phyloP scores from a whole-genome alignment of 1,140 invertebrate genomes.

The Aphelenchoides besseyi region DNA sequence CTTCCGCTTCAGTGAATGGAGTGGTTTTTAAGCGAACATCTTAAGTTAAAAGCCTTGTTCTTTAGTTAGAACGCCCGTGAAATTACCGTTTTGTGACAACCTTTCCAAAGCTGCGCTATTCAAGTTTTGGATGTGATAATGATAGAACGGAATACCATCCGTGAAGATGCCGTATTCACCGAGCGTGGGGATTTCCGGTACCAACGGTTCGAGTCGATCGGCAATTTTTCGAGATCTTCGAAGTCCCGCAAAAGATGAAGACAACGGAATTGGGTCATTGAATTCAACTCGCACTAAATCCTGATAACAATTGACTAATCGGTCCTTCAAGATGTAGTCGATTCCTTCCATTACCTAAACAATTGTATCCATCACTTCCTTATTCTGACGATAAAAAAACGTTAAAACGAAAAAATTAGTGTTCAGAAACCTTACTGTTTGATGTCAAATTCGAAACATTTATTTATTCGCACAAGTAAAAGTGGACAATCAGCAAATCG shows the following conservation, averaged over 20 bases:
- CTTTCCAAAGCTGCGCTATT: background rate
- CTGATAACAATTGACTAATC: background rate
- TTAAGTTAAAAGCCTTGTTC: background rate
- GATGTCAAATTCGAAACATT: too few relatives aligned
- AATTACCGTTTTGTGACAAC: background rate
- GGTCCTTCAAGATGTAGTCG: too few relatives aligned
- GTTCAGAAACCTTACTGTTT: too few relatives aligned
- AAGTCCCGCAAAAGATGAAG: background rate
- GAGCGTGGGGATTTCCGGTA: background rate
- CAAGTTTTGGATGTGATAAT: background rate
- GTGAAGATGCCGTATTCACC: slow-evolving; percentile 6
- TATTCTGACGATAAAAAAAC: too few relatives aligned
- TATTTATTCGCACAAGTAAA: too few relatives aligned
- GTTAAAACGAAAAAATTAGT: too few relatives aligned
- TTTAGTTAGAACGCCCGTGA: background rate
- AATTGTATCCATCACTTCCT: too few relatives aligned
- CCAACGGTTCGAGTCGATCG: background rate
- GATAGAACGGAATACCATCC: slow-evolving; percentile 21
- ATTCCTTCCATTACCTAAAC: too few relatives aligned
- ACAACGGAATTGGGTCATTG: slow-evolving; percentile 9
- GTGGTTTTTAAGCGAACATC: slow-evolving; percentile 6
- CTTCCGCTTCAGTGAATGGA: background rate
- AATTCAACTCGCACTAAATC: slow-evolving; percentile 16
- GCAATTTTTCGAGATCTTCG: background rate
- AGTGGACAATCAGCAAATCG: too few relatives aligned